These are phyloP conservation scores for Bhutanitis thaidina DNA, from an alignment of 2,888 invertebrate species.

Conservation along the genomic window DNA sequence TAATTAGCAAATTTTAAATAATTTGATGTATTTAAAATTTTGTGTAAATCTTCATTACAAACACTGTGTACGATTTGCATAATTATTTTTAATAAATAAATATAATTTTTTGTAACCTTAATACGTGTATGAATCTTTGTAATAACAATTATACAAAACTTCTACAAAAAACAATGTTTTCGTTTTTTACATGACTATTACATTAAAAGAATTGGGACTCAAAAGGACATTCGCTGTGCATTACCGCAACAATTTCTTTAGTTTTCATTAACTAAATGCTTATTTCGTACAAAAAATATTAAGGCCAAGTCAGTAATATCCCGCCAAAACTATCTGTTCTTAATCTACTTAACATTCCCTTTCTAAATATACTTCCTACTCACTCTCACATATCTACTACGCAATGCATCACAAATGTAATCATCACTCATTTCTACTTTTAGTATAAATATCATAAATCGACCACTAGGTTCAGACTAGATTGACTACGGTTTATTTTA, in stretches of 20 bases:
- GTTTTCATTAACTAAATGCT: background rate
- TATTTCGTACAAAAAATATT: constrained; percentile 32
- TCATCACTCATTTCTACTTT: constrained; percentile 57
- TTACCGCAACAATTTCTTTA: background rate
- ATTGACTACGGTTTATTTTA: constrained; percentile 21
- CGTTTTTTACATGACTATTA: no score
- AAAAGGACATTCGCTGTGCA: no score
- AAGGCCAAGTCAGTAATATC: constrained; percentile 37
- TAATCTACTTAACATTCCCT: constrained; percentile 29
- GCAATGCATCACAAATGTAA: constrained; percentile 56
- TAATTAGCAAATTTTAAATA: no score
- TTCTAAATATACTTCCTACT: constrained; percentile 38
- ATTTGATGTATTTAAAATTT: no score
- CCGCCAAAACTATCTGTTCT: constrained; percentile 27
- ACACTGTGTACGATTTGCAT: no score
- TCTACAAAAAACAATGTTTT: no score
- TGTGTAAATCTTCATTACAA: no score
- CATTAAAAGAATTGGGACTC: no score
- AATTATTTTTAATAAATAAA: no score
- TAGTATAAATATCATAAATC: constrained; percentile 38
- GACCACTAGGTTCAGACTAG: constrained; percentile 22
- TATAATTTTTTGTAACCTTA: no score
- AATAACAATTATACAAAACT: no score
- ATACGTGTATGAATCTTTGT: no score
- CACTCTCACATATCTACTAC: constrained; percentile 43